phyloP scores from a whole-genome alignment of 2,888 invertebrate genomes.

The Clitarchus hookeri region DNA sequence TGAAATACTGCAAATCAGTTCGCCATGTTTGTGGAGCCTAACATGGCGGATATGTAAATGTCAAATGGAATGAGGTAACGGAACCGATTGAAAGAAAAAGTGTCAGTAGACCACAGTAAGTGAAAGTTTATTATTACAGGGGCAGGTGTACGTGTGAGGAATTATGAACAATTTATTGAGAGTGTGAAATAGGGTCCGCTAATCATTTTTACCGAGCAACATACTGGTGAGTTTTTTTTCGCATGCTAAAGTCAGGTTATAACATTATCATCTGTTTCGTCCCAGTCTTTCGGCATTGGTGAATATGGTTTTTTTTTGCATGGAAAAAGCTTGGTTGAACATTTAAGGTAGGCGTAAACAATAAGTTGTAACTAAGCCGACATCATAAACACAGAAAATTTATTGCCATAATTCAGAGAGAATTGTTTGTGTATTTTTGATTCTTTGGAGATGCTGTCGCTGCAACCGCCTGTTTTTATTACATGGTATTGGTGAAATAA shows the following conservation, averaged over 20 bases:
- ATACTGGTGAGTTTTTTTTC: not conserved
- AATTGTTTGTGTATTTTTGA: too few relatives aligned
- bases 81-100: slow-evolving; percentile 2
- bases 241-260: not conserved
- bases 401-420: too few relatives aligned
- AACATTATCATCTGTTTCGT: not conserved
- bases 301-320: too few relatives aligned
- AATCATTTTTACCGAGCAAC: not conserved
- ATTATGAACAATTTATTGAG: not conserved
- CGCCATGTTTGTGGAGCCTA: not conserved
- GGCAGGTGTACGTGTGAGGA: not conserved
- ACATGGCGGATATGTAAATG: slow-evolving; percentile 7
- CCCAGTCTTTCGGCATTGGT: too few relatives aligned
- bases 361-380: too few relatives aligned
- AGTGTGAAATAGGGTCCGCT: not conserved
- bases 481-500: too few relatives aligned
- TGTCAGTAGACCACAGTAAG: not conserved
- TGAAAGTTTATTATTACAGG: not conserved
- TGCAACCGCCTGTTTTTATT: too few relatives aligned
- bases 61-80: not conserved
- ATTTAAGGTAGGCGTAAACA: too few relatives aligned
- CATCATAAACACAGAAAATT: too few relatives aligned
- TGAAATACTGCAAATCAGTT: not conserved
- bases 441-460: too few relatives aligned
- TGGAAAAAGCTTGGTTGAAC: too few relatives aligned